Evolutionary conservation across 2,113 vertebrate species (phyloP).

Genomic region (Romanogobio albipinnatus): DNA sequence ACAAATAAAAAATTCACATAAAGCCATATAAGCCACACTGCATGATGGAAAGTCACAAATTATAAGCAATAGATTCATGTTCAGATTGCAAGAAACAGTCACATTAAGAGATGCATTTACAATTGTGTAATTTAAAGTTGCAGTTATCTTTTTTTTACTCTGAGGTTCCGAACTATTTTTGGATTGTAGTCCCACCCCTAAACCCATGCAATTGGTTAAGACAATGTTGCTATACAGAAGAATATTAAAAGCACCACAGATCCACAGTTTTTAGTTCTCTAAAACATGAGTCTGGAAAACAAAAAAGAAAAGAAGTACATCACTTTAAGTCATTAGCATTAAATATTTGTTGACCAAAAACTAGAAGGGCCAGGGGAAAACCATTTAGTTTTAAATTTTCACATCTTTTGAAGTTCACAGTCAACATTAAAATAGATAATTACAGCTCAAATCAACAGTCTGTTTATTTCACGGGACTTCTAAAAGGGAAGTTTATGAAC

Average conservation of each 20-base stretch:
- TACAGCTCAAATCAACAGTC: slow-evolving; percentile 25
- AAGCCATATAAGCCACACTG: not conserved
- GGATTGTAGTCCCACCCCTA: not conserved
- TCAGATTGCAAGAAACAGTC: not conserved
- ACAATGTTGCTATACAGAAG: not conserved
- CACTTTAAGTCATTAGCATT: slow-evolving; percentile 5
- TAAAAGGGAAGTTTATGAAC: slow-evolving; percentile 19
- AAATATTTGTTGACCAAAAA: slow-evolving; percentile 5
- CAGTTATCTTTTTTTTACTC: too few species aligned
- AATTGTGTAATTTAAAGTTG: too few species aligned
- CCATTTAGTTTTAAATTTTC: not conserved
- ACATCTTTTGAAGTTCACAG: slow-evolving; percentile 6
- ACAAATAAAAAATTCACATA: not conserved
- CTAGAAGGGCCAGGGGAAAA: not conserved
- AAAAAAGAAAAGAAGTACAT: not conserved
- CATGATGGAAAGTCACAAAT: not conserved
- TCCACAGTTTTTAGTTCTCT: not conserved
- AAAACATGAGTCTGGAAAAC: not conserved
- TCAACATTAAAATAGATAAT: slow-evolving; percentile 33
- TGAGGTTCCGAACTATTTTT: not conserved
- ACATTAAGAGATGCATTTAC: too few species aligned
- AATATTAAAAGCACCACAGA: not conserved
- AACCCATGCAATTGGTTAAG: not conserved
- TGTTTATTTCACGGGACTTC: slow-evolving; percentile 24
- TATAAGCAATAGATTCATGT: not conserved